phyloP scores from a whole-genome alignment of 2,888 invertebrate species.

The Aplocera efformata region DNA sequence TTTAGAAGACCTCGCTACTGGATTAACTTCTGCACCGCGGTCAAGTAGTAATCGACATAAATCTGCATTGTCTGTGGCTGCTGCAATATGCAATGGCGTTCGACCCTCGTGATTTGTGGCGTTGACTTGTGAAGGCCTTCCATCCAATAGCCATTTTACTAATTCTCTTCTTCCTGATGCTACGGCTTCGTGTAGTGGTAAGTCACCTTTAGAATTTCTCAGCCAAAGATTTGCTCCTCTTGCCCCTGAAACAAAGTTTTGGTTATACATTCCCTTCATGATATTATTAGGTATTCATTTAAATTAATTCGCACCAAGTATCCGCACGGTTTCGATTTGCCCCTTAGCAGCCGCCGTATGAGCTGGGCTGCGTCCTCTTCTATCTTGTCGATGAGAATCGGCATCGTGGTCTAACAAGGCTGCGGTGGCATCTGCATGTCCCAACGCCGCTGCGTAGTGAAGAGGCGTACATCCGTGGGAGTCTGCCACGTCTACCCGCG shows the following conservation, averaged over 20 bases:
- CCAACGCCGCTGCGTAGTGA: slow-evolving; percentile 97
- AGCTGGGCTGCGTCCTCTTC: slow-evolving; percentile 94
- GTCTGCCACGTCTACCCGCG: slow-evolving; percentile 93
- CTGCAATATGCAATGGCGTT: slow-evolving; percentile 95
- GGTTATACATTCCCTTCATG: background rate
- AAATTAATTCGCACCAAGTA: slow-evolving; percentile 71
- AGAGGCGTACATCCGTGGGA: slow-evolving; percentile 97
- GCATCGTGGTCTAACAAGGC: slow-evolving; percentile 94
- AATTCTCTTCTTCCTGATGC: slow-evolving; percentile 93
- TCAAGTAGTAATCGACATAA: slow-evolving; percentile 94
- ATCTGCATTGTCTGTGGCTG: slow-evolving; percentile 95
- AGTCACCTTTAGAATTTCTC: slow-evolving; percentile 95
- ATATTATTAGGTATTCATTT: background rate
- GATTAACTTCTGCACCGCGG: slow-evolving; percentile 91
- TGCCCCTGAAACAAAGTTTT: slow-evolving; percentile 47
- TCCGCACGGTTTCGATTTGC: slow-evolving; percentile 92
- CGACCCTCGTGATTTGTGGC: slow-evolving; percentile 96
- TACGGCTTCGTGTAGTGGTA: slow-evolving; percentile 97
- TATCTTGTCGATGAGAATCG: slow-evolving; percentile 94
- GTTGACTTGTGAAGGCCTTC: slow-evolving; percentile 90
- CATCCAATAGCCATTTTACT: slow-evolving; percentile 92
- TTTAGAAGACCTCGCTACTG: slow-evolving; percentile 89
- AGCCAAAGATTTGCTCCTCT: slow-evolving; percentile 94
- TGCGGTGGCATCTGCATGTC: slow-evolving; percentile 96
- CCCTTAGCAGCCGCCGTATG: slow-evolving; percentile 98